Conservation (phyloP, 2,888 invertebrate species). For the Argyresthia goedartella region DNA sequence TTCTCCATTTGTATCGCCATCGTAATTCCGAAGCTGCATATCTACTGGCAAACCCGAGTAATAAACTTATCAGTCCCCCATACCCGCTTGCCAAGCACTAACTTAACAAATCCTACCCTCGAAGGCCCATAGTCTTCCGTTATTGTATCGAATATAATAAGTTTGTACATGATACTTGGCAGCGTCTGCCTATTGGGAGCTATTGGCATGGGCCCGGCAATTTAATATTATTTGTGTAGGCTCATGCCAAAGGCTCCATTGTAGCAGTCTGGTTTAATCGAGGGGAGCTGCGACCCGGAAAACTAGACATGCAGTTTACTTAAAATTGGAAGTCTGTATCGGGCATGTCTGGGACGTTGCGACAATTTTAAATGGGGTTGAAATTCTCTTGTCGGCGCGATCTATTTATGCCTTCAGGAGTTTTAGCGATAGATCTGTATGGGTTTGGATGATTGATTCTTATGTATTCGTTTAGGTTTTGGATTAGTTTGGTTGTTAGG, state of each 20-base stretch:
- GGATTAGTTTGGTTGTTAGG: too few species aligned
- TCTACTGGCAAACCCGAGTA: not conserved
- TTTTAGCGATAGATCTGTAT: too few species aligned
- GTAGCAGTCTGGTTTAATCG: conserved; percentile 28
- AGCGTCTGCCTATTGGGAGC: conserved; percentile 21
- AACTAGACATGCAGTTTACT: conserved; percentile 19
- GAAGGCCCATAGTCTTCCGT: not conserved
- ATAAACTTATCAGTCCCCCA: conserved; percentile 2
- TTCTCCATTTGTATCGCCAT: not conserved
- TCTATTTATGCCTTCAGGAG: too few species aligned
- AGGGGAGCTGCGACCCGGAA: conserved; percentile 36
- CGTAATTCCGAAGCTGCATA: not conserved
- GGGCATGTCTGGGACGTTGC: conserved; percentile 3
- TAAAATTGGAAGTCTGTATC: conserved; percentile 1
- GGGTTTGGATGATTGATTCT: too few species aligned
- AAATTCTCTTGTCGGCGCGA: too few species aligned
- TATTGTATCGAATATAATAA: conserved; percentile 10
- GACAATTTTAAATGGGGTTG: not conserved
- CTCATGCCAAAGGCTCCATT: conserved; percentile 40
- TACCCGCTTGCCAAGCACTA: not conserved
- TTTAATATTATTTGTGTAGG: conserved; percentile 67
- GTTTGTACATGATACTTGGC: conserved; percentile 6
- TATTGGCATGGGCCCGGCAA: conserved; percentile 60
- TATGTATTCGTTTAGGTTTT: too few species aligned
- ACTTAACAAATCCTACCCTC: conserved; percentile 1